Evolutionary conservation across 2,888 invertebrate species (phyloP).

Genomic region (Hirtodrosophila trivittata): DNA sequence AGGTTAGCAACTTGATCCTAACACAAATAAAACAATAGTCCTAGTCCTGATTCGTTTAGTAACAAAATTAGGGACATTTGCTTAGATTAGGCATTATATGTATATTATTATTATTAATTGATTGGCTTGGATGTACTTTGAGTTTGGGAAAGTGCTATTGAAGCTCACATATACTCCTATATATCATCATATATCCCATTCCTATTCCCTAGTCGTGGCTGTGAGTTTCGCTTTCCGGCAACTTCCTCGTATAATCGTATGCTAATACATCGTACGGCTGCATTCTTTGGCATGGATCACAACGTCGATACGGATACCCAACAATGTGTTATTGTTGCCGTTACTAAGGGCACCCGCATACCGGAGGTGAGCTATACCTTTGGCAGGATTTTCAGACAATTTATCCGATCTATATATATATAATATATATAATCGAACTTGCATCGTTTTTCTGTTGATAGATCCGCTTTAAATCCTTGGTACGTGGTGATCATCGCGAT

Average conservation of each 20-base stretch:
- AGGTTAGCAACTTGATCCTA: too few relatives aligned
- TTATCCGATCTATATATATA: too few relatives aligned
- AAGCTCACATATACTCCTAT: conserved; percentile 16
- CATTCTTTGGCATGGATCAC: conserved; percentile 97
- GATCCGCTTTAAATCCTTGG: conserved; percentile 88
- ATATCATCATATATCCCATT: not conserved
- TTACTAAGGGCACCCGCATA: conserved; percentile 86
- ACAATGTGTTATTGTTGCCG: conserved; percentile 92
- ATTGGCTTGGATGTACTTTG: too few relatives aligned
- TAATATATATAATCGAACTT: too few relatives aligned
- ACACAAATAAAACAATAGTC: too few relatives aligned
- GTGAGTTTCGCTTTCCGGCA: conserved; percentile 92
- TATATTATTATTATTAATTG: too few relatives aligned
- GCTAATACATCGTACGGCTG: conserved; percentile 96
- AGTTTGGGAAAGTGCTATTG: too few relatives aligned
- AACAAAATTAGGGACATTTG: too few relatives aligned
- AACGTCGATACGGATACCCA: conserved; percentile 93
- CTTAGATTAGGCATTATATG: too few relatives aligned
- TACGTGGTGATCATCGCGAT: conserved; percentile 88
- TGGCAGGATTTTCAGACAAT: too few relatives aligned
- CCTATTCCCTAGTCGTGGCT: conserved; percentile 85
- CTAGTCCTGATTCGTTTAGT: too few relatives aligned
- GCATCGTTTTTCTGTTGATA: too few relatives aligned
- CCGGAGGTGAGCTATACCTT: conserved; percentile 82
- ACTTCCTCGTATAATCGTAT: conserved; percentile 98